phyloP scores from a whole-genome alignment of 2,113 vertebrate genomes.

The Tyrannus savana region DNA sequence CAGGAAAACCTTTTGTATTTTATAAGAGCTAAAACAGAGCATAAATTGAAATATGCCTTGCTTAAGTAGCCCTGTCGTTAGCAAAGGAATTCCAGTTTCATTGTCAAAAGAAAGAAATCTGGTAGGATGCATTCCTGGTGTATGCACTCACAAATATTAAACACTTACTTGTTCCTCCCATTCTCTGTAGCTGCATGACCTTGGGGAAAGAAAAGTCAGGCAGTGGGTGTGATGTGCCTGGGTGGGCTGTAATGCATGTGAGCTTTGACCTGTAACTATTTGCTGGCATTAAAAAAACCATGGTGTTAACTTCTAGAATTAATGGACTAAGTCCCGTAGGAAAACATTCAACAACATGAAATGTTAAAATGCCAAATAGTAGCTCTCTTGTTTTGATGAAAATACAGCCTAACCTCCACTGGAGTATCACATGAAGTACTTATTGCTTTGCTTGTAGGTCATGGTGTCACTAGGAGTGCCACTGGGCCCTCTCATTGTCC shows the following conservation, averaged over 20 bases:
- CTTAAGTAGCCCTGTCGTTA: slow-evolving; percentile 24
- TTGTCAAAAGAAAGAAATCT: slow-evolving; percentile 17
- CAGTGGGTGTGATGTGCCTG: slow-evolving; percentile 23
- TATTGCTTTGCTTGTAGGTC: background rate
- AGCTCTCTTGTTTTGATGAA: slow-evolving; percentile 5
- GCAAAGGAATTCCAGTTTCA: background rate
- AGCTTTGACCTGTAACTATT: slow-evolving; percentile 52
- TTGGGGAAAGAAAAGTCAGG: background rate
- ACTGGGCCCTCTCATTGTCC: background rate
- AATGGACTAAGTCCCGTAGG: background rate
- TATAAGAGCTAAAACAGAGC: background rate
- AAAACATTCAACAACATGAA: slow-evolving; percentile 1
- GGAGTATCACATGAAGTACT: background rate
- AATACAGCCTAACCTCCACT: background rate
- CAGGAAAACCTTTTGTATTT: background rate
- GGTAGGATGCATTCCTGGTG: slow-evolving; percentile 35
- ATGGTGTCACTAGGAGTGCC: background rate
- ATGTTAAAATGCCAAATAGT: background rate
- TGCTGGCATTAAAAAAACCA: background rate
- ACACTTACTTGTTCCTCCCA: background rate
- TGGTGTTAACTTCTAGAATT: background rate
- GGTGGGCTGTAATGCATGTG: slow-evolving; percentile 26
- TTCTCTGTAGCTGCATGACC: background rate
- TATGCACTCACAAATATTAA: background rate
- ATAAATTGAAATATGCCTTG: background rate